Conservation (phyloP, 1,140 invertebrate genomes). For the Scaptomyza montana region DNA sequence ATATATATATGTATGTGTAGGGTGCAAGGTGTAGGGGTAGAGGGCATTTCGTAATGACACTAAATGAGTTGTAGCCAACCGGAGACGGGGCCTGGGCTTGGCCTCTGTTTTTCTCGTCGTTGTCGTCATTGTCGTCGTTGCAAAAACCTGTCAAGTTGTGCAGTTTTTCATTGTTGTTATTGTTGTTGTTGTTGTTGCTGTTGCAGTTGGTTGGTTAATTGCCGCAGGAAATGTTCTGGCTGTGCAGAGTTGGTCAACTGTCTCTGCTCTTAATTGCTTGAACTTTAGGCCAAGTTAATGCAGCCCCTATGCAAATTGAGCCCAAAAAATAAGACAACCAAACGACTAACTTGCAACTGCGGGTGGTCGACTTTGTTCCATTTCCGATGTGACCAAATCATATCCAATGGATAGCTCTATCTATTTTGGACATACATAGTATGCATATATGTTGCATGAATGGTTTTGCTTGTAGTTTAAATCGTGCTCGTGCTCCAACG, state of each 20-base stretch:
- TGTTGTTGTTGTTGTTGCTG: too few species aligned
- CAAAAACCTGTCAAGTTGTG: slow-evolving; percentile 77
- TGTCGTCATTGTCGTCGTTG: slow-evolving; percentile 41
- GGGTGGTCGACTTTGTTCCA: slow-evolving; percentile 55
- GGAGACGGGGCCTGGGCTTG: slow-evolving; percentile 45
- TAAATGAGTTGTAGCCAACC: slow-evolving; percentile 77
- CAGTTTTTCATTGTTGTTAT: slow-evolving; percentile 46
- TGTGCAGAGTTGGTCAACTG: slow-evolving; percentile 72
- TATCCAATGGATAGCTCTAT: slow-evolving; percentile 39
- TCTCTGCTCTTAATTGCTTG: slow-evolving; percentile 69
- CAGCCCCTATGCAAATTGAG: slow-evolving; percentile 63
- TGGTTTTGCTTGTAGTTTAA: slow-evolving; percentile 16
- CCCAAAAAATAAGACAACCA: slow-evolving; percentile 17
- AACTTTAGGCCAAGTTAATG: slow-evolving; percentile 62
- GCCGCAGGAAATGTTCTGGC: slow-evolving; percentile 75
- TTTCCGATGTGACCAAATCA: slow-evolving; percentile 61
- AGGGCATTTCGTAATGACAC: slow-evolving; percentile 61
- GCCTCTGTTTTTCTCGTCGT: slow-evolving; percentile 52
- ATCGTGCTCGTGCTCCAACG: slow-evolving; percentile 38
- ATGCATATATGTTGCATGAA: background rate
- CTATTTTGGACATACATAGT: background rate
- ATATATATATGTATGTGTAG: too few species aligned
- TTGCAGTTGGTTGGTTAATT: slow-evolving; percentile 63
- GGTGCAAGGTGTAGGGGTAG: background rate
- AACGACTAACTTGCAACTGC: slow-evolving; percentile 61